Percentiles rank a stretch among this genome's conserved stretches.
These are phyloP conservation scores for Centropristis striata DNA, from an alignment of 2,113 vertebrate genomes.

Conservation along the genomic window DNA sequence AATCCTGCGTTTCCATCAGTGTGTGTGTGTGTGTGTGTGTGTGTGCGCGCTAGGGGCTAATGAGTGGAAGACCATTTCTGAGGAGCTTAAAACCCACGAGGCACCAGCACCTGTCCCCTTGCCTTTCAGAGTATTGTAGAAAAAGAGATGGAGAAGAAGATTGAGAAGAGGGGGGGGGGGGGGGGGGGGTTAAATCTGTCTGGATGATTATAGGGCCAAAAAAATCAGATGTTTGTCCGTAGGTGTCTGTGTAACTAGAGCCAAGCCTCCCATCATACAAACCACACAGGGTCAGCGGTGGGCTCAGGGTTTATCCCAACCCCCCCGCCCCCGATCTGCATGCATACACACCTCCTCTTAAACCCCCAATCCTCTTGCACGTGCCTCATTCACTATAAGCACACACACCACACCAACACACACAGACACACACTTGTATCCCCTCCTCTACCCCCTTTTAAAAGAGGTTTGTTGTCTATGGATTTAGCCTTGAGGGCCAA, in stretches of 20 bases:
- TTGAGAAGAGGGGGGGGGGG: constrained; percentile 3
- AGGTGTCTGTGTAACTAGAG: constrained; percentile 25
- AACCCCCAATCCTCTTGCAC: constrained; percentile 47
- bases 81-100: constrained; percentile 49
- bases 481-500: constrained; percentile 67
- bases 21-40: not conserved
- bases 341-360: constrained; percentile 50
- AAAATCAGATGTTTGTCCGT: constrained; percentile 51
- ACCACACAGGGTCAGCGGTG: constrained; percentile 13
- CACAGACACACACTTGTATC: constrained; percentile 10
- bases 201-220: constrained; percentile 17
- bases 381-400: constrained; percentile 52
- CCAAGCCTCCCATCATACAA: constrained; percentile 4
- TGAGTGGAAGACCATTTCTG: constrained; percentile 41
- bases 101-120: constrained; percentile 70
- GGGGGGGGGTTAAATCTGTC: not conserved
- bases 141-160: too few species aligned
- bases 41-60: not conserved
- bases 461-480: constrained; percentile 65
- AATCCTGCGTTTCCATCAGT: constrained; percentile 26
- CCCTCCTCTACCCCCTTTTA: constrained; percentile 4
- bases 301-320: constrained; percentile 25
- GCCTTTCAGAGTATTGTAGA: constrained; percentile 46
- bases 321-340: constrained; percentile 44
- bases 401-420: constrained; percentile 19